phyloP scores from a whole-genome alignment of 2,888 invertebrate species.

The Megalurothrips usitatus region DNA sequence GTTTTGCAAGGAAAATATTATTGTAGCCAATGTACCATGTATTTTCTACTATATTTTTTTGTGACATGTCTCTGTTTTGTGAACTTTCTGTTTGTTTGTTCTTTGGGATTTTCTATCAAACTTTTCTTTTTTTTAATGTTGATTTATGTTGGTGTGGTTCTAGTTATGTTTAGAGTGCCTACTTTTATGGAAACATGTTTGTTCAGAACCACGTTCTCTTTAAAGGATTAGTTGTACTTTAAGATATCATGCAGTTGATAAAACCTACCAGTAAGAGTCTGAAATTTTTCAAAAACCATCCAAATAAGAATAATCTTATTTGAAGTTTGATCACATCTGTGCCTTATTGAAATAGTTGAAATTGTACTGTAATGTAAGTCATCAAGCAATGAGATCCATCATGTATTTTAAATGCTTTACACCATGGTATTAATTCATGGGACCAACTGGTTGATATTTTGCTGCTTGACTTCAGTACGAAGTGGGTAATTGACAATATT shows the following conservation, averaged over 20 bases:
- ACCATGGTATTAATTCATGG: neutral
- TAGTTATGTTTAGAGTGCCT: too few species aligned
- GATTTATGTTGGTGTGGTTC: neutral
- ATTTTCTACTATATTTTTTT: neutral
- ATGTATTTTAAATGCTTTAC: neutral
- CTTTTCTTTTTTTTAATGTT: neutral
- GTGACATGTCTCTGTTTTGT: neutral
- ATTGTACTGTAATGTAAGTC: too few species aligned
- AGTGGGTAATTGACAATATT: too few species aligned
- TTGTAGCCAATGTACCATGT: neutral
- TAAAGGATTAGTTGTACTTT: too few species aligned
- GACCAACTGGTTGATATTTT: neutral
- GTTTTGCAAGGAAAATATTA: neutral
- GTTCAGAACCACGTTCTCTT: too few species aligned
- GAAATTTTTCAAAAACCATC: neutral
- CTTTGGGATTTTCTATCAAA: neutral
- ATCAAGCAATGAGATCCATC: neutral
- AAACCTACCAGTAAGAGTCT: too few species aligned
- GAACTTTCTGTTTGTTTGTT: neutral
- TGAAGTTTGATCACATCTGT: neutral
- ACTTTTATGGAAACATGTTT: too few species aligned
- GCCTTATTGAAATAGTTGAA: neutral
- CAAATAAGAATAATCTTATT: neutral
- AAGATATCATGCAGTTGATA: too few species aligned
- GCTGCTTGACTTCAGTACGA: too few species aligned